A percentile compares a stretch with the other conserved stretches of the same genome.
Evolutionary conservation across 2,113 vertebrate species (phyloP).

Genomic region (Thunnus maccoyii): DNA sequence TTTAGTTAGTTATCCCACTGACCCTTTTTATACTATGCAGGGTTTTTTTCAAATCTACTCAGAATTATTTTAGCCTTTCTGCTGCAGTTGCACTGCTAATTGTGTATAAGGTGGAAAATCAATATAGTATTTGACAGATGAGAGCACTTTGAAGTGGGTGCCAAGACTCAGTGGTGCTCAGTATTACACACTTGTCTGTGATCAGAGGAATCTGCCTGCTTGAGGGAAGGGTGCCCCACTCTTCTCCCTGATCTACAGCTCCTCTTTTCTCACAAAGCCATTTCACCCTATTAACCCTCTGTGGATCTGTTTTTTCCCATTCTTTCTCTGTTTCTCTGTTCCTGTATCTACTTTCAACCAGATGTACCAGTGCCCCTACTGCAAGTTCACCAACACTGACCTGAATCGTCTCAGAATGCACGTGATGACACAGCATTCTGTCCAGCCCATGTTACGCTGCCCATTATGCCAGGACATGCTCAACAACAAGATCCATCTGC

Average conservation of each 20-base stretch:
- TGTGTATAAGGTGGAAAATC: constrained; percentile 86
- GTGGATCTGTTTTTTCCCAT: constrained; percentile 15
- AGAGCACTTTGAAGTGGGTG: constrained; percentile 85
- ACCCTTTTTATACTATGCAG: constrained; percentile 68
- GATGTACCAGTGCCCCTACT: constrained; percentile 99
- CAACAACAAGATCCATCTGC: constrained; percentile 98
- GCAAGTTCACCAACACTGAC: constrained; percentile 97
- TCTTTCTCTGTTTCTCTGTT: constrained; percentile 9
- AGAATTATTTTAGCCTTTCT: constrained; percentile 76
- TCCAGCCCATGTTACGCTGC: constrained; percentile 98
- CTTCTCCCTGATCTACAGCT: constrained; percentile 52
- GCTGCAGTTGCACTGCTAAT: constrained; percentile 81
- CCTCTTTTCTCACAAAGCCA: constrained; percentile 47
- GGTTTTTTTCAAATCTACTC: constrained; percentile 59
- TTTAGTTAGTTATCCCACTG: constrained; percentile 53
- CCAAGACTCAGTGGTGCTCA: constrained; percentile 74
- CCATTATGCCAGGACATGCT: constrained; percentile 99
- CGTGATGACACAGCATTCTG: constrained; percentile 98
- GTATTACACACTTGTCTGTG: constrained; percentile 75
- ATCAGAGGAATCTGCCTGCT: constrained; percentile 75
- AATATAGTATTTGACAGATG: constrained; percentile 85
- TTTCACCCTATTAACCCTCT: constrained; percentile 60
- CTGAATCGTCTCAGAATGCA: constrained; percentile 97
- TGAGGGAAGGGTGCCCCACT: constrained; percentile 47
- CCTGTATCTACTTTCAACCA: constrained; percentile 66